Conservation (phyloP, 2,888 invertebrate genomes). For the Drosophila pseudotalamancana region DNA sequence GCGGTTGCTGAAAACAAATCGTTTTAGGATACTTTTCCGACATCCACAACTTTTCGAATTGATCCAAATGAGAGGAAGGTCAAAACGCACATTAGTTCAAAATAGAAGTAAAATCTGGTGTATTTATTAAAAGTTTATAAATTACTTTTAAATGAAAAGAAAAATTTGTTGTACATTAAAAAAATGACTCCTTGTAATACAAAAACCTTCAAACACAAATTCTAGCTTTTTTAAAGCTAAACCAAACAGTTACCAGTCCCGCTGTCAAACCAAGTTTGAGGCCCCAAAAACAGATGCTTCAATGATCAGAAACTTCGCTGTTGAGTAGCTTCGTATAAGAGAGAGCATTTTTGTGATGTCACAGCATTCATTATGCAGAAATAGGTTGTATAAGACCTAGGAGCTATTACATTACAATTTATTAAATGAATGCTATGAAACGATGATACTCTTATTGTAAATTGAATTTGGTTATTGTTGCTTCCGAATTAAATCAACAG, state of each 20-base stretch:
- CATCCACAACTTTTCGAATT: constrained; percentile 33
- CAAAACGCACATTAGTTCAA: constrained; percentile 57
- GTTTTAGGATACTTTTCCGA: constrained; percentile 45
- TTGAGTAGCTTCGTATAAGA: constrained; percentile 17
- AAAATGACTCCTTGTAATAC: too few relatives aligned
- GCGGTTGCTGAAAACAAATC: constrained; percentile 55
- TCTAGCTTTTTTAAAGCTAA: constrained; percentile 23
- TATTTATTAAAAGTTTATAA: too few relatives aligned
- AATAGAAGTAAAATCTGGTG: not conserved
- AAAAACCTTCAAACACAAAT: too few relatives aligned
- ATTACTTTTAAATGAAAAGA: too few relatives aligned
- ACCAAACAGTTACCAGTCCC: constrained; percentile 10
- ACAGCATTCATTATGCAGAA: not conserved
- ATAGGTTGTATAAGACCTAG: not conserved
- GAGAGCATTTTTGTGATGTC: constrained; percentile 21
- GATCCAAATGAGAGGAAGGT: constrained; percentile 23
- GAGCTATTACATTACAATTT: not conserved
- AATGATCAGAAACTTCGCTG: constrained; percentile 2
- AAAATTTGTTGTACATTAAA: too few relatives aligned
- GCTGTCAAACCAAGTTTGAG: constrained; percentile 49
- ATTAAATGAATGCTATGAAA: not conserved
- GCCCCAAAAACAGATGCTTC: constrained; percentile 27
- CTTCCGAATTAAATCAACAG: too few relatives aligned
- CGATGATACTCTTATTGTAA: too few relatives aligned
- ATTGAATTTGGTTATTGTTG: too few relatives aligned